Conservation (phyloP, 2,888 invertebrate species). For the Ormyrus pomaceus region DNA sequence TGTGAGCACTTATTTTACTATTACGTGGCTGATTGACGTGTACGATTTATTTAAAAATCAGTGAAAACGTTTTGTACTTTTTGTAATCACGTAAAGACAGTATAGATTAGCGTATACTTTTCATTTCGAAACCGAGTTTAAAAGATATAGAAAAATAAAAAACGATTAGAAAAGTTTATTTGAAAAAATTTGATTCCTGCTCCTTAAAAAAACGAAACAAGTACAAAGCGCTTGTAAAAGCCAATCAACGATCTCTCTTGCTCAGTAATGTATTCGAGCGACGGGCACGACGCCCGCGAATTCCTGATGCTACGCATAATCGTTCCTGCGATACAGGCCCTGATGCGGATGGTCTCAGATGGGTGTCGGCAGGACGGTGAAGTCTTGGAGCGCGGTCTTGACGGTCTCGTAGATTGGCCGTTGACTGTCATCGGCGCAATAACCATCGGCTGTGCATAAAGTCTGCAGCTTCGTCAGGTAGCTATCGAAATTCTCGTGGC, state of each 20-base stretch:
- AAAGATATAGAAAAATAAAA: too few relatives aligned
- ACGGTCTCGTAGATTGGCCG: conserved; percentile 93
- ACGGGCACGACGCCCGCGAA: too few relatives aligned
- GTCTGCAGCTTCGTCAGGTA: conserved; percentile 95
- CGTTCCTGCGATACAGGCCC: conserved; percentile 49
- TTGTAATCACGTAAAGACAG: background rate
- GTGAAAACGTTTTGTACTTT: conserved; percentile 27
- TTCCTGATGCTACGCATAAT: conserved; percentile 40
- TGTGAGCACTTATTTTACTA: conserved; percentile 7
- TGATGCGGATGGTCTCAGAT: conserved; percentile 80
- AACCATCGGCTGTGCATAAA: conserved; percentile 87
- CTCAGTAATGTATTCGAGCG: too few relatives aligned
- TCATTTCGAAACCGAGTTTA: too few relatives aligned
- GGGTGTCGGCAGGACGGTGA: conserved; percentile 91
- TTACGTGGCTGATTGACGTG: background rate
- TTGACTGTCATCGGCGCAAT: conserved; percentile 85
- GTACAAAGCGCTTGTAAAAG: background rate
- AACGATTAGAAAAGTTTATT: background rate
- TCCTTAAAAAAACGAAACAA: background rate
- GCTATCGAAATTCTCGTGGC: conserved; percentile 93
- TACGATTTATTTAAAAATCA: conserved; percentile 5
- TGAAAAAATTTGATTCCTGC: background rate
- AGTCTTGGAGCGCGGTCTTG: conserved; percentile 94
- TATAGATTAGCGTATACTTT: too few relatives aligned
- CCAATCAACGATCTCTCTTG: too few relatives aligned